phyloP scores from a whole-genome alignment of 37 sponge, comb jelly and placozoan genomes.

The Haliclona indistincta region DNA sequence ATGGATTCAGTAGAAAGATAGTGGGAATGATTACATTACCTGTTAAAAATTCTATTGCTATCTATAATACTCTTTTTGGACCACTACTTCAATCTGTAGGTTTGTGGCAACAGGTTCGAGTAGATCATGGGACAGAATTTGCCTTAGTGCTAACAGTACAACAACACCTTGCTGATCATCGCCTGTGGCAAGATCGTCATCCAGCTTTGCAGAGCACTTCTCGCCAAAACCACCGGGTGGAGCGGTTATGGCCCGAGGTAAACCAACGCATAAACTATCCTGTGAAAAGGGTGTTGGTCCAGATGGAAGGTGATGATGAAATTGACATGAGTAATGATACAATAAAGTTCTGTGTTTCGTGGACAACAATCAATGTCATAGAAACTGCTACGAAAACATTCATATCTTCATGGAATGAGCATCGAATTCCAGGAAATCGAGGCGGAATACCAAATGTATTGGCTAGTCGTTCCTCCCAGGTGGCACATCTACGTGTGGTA shows the following conservation, averaged over 20 bases:
- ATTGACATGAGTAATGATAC: conserved; percentile 33
- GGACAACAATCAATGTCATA: conserved; percentile 18
- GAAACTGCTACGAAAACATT: not conserved
- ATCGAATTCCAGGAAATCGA: conserved; percentile 16
- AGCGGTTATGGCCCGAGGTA: conserved; percentile 42
- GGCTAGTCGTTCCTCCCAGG: not conserved
- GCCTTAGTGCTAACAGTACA: conserved; percentile 29
- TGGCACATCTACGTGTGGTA: not conserved
- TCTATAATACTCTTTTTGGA: conserved; percentile 27
- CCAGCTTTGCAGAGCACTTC: conserved; percentile 17
- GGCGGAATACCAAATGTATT: conserved; percentile 28
- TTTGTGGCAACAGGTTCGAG: conserved; percentile 47
- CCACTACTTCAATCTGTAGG: conserved; percentile 16
- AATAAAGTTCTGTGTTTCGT: conserved; percentile 41
- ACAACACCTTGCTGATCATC: conserved; percentile 23
- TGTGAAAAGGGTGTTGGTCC: conserved; percentile 11
- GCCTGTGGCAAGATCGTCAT: not conserved
- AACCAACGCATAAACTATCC: conserved; percentile 41
- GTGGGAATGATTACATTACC: conserved; percentile 29
- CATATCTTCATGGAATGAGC: conserved; percentile 37
- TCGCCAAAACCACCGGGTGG: conserved; percentile 28
- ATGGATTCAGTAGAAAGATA: conserved; percentile 46
- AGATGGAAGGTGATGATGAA: conserved; percentile 17
- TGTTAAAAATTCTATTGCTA: conserved; percentile 30
- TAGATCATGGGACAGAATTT: conserved; percentile 50